A percentile compares a stretch with the other conserved stretches of the same genome.
phyloP scores from a whole-genome alignment of 2,888 invertebrate species.

The Leptarthrus brevirostris region DNA sequence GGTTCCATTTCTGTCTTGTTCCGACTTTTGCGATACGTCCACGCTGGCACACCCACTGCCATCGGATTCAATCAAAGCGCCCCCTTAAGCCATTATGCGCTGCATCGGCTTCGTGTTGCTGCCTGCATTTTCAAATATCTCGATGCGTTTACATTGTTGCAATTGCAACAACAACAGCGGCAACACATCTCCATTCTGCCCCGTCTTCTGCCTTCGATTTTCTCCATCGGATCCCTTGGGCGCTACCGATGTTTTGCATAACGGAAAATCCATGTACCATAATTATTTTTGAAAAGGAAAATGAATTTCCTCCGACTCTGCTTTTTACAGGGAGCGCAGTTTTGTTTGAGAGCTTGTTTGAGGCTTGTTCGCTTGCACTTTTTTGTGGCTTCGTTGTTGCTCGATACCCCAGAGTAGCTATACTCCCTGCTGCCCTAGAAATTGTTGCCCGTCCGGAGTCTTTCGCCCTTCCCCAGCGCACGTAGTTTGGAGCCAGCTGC shows the following conservation, averaged over 20 bases:
- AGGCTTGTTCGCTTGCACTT: slow-evolving; percentile 38
- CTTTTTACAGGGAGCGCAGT: slow-evolving; percentile 17
- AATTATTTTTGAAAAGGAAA: slow-evolving; percentile 47
- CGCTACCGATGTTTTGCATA: slow-evolving; percentile 42
- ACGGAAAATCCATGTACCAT: slow-evolving; percentile 38
- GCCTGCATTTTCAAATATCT: slow-evolving; percentile 31
- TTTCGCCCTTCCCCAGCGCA: not conserved
- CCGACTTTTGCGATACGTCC: slow-evolving; percentile 2
- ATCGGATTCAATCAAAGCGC: slow-evolving; percentile 50
- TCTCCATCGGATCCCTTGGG: not conserved
- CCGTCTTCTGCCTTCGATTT: not conserved
- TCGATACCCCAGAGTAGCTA: not conserved
- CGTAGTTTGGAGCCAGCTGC: not conserved
- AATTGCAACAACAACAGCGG: slow-evolving; percentile 28
- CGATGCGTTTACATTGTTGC: slow-evolving; percentile 46
- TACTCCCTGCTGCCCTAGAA: not conserved
- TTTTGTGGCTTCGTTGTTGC: slow-evolving; percentile 15
- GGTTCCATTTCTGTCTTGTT: slow-evolving; percentile 1
- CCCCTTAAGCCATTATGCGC: slow-evolving; percentile 44
- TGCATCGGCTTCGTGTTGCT: slow-evolving; percentile 20
- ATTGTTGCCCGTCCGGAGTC: not conserved
- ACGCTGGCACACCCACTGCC: slow-evolving; percentile 32
- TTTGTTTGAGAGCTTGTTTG: slow-evolving; percentile 36
- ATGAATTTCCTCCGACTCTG: slow-evolving; percentile 24
- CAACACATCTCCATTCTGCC: slow-evolving; percentile 11